Evolutionary conservation across 1,140 invertebrate genomes (phyloP).

Genomic region (Mylabris phalerata): DNA sequence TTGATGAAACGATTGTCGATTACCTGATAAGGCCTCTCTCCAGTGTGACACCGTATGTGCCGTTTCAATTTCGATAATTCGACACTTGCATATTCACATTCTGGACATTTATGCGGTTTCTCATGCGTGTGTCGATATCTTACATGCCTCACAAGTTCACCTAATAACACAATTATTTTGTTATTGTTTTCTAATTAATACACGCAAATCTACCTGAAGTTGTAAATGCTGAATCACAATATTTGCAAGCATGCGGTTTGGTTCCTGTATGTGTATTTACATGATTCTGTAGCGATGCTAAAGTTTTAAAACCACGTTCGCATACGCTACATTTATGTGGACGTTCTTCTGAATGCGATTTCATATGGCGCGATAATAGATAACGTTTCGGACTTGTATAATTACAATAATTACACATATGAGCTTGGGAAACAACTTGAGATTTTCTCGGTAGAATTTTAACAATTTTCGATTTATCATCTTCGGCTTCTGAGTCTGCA

Average conservation of each 20-base stretch:
- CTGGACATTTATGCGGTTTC: slow-evolving; percentile 90
- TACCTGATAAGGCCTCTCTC: slow-evolving; percentile 73
- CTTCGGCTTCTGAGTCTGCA: slow-evolving; percentile 60
- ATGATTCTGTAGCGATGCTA: slow-evolving; percentile 90
- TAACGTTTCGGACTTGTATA: slow-evolving; percentile 87
- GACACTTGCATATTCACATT: slow-evolving; percentile 92
- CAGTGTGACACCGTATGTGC: slow-evolving; percentile 90
- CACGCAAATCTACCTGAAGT: slow-evolving; percentile 66
- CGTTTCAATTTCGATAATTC: slow-evolving; percentile 88
- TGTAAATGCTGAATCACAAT: slow-evolving; percentile 88
- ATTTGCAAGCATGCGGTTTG: slow-evolving; percentile 91
- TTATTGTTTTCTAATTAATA: not conserved
- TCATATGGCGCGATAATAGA: slow-evolving; percentile 87
- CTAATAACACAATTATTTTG: slow-evolving; percentile 42
- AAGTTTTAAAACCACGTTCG: slow-evolving; percentile 90
- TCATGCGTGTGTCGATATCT: slow-evolving; percentile 90
- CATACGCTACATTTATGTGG: slow-evolving; percentile 93
- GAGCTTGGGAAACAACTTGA: slow-evolving; percentile 60
- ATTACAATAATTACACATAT: slow-evolving; percentile 85
- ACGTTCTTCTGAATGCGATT: slow-evolving; percentile 89
- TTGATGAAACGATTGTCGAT: slow-evolving; percentile 12
- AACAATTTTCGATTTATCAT: slow-evolving; percentile 62
- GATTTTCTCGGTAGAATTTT: slow-evolving; percentile 64
- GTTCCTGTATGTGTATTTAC: slow-evolving; percentile 94
- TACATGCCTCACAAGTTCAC: slow-evolving; percentile 88